These are phyloP conservation scores for human (Homo sapiens) DNA, from an alignment of 2,113 vertebrate species.

Conservation along the genomic window GRCh38 chr2:117063001-117063500, in stretches of 20 bases:
- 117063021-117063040: neutral
- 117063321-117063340: slow-evolving; percentile 22
- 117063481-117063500: neutral
- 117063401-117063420: neutral
- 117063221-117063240: neutral
- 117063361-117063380: neutral
- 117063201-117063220: slow-evolving; percentile 1
- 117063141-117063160: slow-evolving; percentile 28
- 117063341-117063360: neutral
- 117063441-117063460: neutral
- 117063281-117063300: slow-evolving; percentile 29
- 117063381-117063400: neutral
- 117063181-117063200: slow-evolving; percentile 23
- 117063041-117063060: neutral
- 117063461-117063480: neutral
- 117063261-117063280: slow-evolving; percentile 47
- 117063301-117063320: slow-evolving; percentile 42
- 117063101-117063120: slow-evolving; percentile 6
- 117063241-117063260: slow-evolving; percentile 37
- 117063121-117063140: neutral
- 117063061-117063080: neutral
- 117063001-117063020: neutral
- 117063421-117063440: neutral
- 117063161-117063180: slow-evolving; percentile 32
- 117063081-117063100: slow-evolving; percentile 1